Base-by-base conservation (phyloP, 2,797 vertebrate genomes). In the Psittacula derbiana region DNA sequence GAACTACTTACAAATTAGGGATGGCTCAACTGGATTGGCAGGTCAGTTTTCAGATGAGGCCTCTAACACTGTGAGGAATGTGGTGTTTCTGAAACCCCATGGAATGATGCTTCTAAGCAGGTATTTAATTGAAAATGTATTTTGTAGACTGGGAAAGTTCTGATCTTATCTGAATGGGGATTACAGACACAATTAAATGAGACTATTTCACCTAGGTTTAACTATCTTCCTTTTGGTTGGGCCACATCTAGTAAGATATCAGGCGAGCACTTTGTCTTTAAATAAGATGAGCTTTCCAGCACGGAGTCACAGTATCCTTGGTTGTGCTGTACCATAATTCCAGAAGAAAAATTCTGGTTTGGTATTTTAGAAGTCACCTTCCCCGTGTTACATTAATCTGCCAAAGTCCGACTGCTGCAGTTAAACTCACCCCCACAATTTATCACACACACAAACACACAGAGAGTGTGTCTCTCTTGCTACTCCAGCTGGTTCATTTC, bases 351-450 rank as follows among this genome's bases (percentile, higher is more conserved):
- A 84, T 9, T 79, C 53, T 70, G 20, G 50, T 73, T 90, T 64
- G 31, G 50, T 88, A 24, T 84, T 92, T 93, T 38, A 75, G 67
- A 94, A 93, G 82, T 92, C 95, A 93, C 87, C 66, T 94, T 95
- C 65, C 60, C 31, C 66, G 43, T 2, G 4, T 11, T 52, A 43
- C 58, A 91, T 88, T 43, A 70, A 92, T 91, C 82, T 88, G 66
- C 43, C 47, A 7, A 72, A 93, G 70, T 62, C 60, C 3, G 5
- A 78, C 72, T 31, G 23, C 30, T 78, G 69, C 86, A 88, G 61
- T 71, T 76, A 64, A 82, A 80, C 36, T 92, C 44, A 17, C 31
- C 67, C 80, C 71, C 57, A 88, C 57, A 46, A 84, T 10, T 91
- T 57, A 71, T 69, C 47, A n/a, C 27, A 21, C 43, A 33, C 53